Percentiles rank a stretch among this genome's conserved stretches.
These are phyloP conservation scores for Bostrychus sinensis DNA, from an alignment of 2,113 vertebrate genomes.

Conservation along the genomic window DNA sequence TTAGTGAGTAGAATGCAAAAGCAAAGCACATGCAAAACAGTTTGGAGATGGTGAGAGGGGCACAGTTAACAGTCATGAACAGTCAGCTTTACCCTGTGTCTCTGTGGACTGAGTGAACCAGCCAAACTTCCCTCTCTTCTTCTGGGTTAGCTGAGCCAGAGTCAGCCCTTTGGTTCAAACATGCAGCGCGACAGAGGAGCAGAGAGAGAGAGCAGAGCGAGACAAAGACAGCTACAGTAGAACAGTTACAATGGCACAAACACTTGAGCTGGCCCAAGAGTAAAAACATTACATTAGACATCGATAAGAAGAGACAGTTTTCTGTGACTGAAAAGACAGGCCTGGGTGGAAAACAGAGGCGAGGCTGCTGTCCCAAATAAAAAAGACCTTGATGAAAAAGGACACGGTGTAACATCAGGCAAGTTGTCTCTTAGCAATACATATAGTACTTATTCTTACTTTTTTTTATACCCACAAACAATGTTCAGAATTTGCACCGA, in stretches of 20 bases:
- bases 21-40: slow-evolving; percentile 25
- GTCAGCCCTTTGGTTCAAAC: slow-evolving; percentile 91
- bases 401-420: too few relatives aligned
- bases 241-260: not conserved
- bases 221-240: slow-evolving; percentile 63
- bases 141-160: slow-evolving; percentile 92
- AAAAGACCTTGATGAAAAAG: too few relatives aligned
- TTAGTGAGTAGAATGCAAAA: too few relatives aligned
- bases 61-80: slow-evolving; percentile 28
- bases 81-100: slow-evolving; percentile 89
- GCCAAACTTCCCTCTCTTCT: slow-evolving; percentile 95
- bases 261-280: not conserved
- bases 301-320: not conserved
- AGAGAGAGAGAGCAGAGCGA: slow-evolving; percentile 42
- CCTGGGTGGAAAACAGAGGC: too few relatives aligned
- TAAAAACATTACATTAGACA: not conserved
- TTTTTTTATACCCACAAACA: too few relatives aligned
- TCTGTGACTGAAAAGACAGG: too few relatives aligned
- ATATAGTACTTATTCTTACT: too few relatives aligned
- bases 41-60: slow-evolving; percentile 9
- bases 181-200: slow-evolving; percentile 75
- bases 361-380: too few relatives aligned
- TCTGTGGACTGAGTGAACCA: slow-evolving; percentile 93
- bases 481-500: too few relatives aligned
- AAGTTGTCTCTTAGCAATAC: too few relatives aligned